These are phyloP conservation scores for Mesocentrotus franciscanus DNA, from an alignment of 53 echinoderm and acorn worm species.

Conservation along the genomic window DNA sequence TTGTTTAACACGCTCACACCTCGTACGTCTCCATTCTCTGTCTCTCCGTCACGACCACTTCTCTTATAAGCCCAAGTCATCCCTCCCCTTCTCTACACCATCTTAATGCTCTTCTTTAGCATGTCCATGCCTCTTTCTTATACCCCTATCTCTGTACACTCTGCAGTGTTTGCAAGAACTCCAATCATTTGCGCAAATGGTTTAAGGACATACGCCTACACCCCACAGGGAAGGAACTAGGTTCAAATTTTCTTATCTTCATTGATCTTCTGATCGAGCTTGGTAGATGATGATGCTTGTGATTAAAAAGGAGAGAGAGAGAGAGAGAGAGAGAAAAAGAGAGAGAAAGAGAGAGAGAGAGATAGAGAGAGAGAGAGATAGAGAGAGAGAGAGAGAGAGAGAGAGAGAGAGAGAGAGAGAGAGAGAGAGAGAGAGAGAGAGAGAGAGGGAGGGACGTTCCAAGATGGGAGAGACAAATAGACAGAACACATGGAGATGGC, in stretches of 20 bases:
- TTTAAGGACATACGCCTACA: not conserved
- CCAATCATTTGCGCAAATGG: not conserved
- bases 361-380: not conserved
- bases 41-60: constrained; percentile 25
- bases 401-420: not conserved
- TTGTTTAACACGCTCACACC: constrained; percentile 37
- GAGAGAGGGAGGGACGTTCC: not conserved
- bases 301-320: not conserved
- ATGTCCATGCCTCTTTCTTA: not conserved
- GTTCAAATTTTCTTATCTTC: not conserved
- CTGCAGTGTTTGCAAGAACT: not conserved
- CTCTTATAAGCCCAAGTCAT: not conserved
- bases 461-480: too few species aligned
- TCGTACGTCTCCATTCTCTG: not conserved
- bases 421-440: not conserved
- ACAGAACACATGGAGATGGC: too few species aligned
- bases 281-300: not conserved
- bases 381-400: not conserved
- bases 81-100: not conserved
- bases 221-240: not conserved
- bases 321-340: not conserved
- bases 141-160: not conserved
- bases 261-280: not conserved
- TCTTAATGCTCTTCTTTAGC: not conserved
- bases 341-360: not conserved